Base-by-base conservation (phyloP, 2,797 vertebrate genomes). In the Hipposideros larvatus region DNA sequence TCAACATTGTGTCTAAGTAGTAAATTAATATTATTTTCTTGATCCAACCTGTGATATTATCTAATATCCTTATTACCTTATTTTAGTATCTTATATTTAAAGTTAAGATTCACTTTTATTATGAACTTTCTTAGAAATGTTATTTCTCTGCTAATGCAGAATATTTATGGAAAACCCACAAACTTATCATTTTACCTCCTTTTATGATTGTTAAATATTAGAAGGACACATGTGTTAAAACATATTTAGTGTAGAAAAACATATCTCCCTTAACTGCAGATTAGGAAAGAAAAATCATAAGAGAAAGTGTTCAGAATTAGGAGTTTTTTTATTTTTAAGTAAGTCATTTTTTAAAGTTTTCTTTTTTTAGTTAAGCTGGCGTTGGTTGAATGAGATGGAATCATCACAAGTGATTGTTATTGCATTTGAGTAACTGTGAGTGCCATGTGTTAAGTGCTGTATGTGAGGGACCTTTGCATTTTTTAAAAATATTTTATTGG, bases 281-380 rank as follows among this genome's bases (percentile, higher is more conserved):
- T 51, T 65, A 46, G 43, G 37, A 15, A 26, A 84, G 65, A 80
- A 82, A 77, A 87, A 65, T 65, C 4, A 13, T 41, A 74, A 90
- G 11, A 78, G 43, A 43, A 61, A 73, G 46, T 85, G 7, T n/a
- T 19, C 4, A 88, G 68, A 74, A 37, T 15, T 84, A 55, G n/a
- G 26, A 71, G 75, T 51, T 73, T 63, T 51, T 51, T 51, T 41
- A 4, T 43, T 85, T 75, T 61, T 51, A 22, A 22, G 34, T 48
- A 94, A 80, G 7, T 92, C 46, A 55, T 53, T 73, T 88, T 84
- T 85, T 61, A 9, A 48, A 68, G 28, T 34, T 95, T 74, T 71
- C 48, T n/a, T n/a, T n/a, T n/a, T 77, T 43, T 21, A 80, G 74
- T 57, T 75, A 80, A 73, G n/a, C n/a, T 66, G 19, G 15, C 24